phyloP scores from a whole-genome alignment of 2,888 invertebrate species.

The Melanostoma mellinum region DNA sequence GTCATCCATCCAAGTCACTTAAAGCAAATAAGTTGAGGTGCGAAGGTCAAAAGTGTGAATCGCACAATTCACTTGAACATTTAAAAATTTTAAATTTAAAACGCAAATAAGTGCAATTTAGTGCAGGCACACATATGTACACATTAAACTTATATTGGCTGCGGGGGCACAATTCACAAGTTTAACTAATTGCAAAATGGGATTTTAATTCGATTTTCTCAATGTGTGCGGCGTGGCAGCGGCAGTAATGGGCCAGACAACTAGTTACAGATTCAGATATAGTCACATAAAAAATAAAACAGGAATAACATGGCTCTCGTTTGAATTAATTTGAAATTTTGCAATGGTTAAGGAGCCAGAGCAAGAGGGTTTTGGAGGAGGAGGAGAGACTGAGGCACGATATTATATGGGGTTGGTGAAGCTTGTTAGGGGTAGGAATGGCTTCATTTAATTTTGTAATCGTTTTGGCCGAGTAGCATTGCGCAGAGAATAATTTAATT shows the following conservation, averaged over 20 bases:
- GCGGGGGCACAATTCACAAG: constrained; percentile 21
- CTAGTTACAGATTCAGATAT: constrained; percentile 5
- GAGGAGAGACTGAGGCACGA: neutral
- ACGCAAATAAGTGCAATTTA: constrained; percentile 45
- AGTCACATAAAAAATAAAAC: constrained; percentile 28
- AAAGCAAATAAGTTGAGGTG: constrained; percentile 55
- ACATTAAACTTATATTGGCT: neutral
- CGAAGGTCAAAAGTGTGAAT: constrained; percentile 60
- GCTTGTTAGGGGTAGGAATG: constrained; percentile 33
- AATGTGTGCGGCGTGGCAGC: constrained; percentile 24
- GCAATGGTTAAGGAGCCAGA: constrained; percentile 7
- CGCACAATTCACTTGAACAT: constrained; percentile 36
- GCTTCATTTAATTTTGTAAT: constrained; percentile 64
- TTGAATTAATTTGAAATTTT: constrained; percentile 67
- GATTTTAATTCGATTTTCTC: constrained; percentile 67
- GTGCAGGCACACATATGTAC: constrained; percentile 23
- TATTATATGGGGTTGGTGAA: constrained; percentile 8
- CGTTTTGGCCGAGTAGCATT: constrained; percentile 47
- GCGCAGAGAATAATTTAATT: constrained; percentile 53
- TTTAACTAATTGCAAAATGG: constrained; percentile 63
- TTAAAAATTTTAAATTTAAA: constrained; percentile 44
- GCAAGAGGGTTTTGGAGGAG: neutral
- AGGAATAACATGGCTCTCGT: constrained; percentile 49
- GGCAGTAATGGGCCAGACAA: constrained; percentile 2
- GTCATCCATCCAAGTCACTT: constrained; percentile 48